These are phyloP conservation scores for Clinocottus analis DNA, from an alignment of 2,113 vertebrate genomes.

Conservation along the genomic window DNA sequence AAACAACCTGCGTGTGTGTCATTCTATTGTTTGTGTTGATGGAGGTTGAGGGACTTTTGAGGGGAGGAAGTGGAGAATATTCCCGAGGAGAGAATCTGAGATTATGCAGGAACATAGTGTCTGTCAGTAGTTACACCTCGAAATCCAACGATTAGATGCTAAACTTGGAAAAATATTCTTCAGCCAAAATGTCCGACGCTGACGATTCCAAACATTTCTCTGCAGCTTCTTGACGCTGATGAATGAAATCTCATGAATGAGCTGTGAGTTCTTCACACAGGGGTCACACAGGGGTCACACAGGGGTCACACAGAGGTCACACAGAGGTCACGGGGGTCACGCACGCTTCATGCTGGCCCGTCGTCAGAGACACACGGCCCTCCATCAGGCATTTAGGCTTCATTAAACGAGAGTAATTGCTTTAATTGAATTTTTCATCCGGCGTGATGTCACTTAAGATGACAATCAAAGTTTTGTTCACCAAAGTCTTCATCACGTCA, in stretches of 20 bases:
- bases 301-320: too few relatives aligned
- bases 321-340: too few relatives aligned
- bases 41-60: neutral
- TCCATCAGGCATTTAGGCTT: conserved; percentile 27
- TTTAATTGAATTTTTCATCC: conserved; percentile 50
- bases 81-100: conserved; percentile 1
- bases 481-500: neutral
- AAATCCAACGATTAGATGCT: conserved; percentile 17
- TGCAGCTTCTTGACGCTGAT: neutral
- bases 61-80: neutral
- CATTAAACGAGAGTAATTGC: conserved; percentile 38
- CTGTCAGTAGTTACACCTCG: conserved; percentile 44
- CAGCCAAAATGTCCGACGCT: neutral
- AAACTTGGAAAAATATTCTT: neutral
- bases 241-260: neutral
- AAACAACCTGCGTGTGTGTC: conserved; percentile 56
- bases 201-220: neutral
- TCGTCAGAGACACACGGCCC: conserved; percentile 34
- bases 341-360: conserved; percentile 18
- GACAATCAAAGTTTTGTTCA: neutral
- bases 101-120: conserved; percentile 25
- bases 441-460: conserved; percentile 28
- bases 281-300: too few relatives aligned
- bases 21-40: conserved; percentile 40
- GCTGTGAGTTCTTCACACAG: neutral